These are phyloP conservation scores for Florisuga fusca DNA, from an alignment of 2,797 vertebrate species.

Conservation along the genomic window DNA sequence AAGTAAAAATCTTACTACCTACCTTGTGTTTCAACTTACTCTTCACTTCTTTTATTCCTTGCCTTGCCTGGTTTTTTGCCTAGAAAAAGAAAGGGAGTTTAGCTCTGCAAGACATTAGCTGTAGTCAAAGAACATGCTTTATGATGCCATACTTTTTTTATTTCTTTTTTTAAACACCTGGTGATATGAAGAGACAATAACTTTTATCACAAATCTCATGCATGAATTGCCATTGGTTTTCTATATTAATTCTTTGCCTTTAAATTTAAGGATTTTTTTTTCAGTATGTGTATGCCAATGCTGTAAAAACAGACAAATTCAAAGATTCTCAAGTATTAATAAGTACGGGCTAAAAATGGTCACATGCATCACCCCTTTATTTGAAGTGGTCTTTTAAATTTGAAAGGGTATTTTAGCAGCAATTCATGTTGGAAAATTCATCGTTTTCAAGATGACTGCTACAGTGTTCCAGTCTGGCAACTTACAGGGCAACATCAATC, in stretches of 20 bases:
- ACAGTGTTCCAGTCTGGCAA: conserved; percentile 41
- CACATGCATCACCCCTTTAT: background rate
- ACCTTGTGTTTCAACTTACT: conserved; percentile 94
- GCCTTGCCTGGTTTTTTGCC: conserved; percentile 95
- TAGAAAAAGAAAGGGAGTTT: conserved; percentile 67
- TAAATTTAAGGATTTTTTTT: background rate
- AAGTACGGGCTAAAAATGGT: background rate
- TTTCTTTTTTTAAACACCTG: background rate
- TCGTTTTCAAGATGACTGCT: conserved; percentile 48
- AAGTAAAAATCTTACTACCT: conserved; percentile 64
- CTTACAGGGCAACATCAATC: conserved; percentile 52
- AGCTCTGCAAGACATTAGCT: background rate
- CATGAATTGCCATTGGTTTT: background rate
- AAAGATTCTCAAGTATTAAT: background rate
- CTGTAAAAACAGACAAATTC: background rate
- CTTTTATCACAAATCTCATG: background rate
- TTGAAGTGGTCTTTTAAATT: conserved; percentile 30
- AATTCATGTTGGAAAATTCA: conserved; percentile 14
- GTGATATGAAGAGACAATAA: background rate
- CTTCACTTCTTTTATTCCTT: conserved; percentile 93
- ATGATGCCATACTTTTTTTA: background rate
- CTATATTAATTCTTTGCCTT: background rate
- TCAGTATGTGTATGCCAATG: background rate
- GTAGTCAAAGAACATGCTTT: background rate
- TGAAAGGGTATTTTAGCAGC: conserved; percentile 6